Conservation (phyloP, 2,797 vertebrate genomes). For the Poecilia velifera region DNA sequence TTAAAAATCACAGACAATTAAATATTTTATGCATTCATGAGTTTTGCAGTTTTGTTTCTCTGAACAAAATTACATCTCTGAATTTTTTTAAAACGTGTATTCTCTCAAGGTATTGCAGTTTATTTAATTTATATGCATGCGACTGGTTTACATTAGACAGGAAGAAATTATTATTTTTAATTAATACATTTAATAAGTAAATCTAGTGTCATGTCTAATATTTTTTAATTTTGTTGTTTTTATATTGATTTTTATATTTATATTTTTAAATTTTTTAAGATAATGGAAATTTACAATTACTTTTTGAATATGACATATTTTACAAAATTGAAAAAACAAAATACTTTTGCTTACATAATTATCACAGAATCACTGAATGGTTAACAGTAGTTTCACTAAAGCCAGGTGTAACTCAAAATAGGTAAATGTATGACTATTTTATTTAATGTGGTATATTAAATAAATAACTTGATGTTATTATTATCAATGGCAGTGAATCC, state of each 20-base stretch:
- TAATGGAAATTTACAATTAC: constrained; percentile 54
- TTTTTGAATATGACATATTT: constrained; percentile 59
- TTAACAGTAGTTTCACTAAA: constrained; percentile 42
- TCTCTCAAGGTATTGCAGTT: constrained; percentile 3
- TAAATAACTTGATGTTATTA: neutral
- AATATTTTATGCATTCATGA: neutral
- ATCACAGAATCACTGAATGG: constrained; percentile 12
- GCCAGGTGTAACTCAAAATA: constrained; percentile 15
- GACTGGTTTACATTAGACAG: constrained; percentile 7
- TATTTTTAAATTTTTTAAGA: neutral
- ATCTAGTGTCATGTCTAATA: no score
- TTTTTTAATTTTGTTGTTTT: neutral
- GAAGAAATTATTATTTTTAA: constrained; percentile 8
- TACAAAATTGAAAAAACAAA: constrained; percentile 26
- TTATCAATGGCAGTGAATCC: neutral
- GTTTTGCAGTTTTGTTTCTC: neutral
- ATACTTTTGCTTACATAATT: constrained; percentile 33
- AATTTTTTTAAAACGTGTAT: neutral
- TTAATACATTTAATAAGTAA: constrained; percentile 9
- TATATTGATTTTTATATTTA: neutral
- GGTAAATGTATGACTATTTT: constrained; percentile 18
- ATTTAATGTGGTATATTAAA: no score
- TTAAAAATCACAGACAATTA: neutral
- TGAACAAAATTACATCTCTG: neutral
- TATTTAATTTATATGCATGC: neutral